Evolutionary conservation across 2,797 vertebrate genomes (phyloP).

Genomic region (Ptychadena robeensis): DNA sequence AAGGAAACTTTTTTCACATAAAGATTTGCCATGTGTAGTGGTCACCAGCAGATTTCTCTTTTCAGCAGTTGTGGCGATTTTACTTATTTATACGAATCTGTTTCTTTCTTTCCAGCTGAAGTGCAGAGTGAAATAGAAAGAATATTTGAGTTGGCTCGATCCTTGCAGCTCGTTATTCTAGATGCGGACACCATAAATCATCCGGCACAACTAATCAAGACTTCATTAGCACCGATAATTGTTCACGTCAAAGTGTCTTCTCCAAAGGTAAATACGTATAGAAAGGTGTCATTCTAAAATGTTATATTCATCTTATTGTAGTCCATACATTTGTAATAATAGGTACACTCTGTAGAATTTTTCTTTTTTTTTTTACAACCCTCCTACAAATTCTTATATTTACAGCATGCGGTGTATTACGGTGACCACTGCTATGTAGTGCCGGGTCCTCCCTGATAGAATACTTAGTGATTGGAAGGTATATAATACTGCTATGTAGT

Average conservation of each 20-base stretch:
- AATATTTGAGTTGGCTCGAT: constrained; percentile 95
- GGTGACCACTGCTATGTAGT: not conserved
- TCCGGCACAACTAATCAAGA: constrained; percentile 95
- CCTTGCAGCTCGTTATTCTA: constrained; percentile 94
- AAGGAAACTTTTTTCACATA: no score
- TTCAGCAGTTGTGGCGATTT: no score
- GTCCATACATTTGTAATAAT: not conserved
- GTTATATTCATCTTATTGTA: not conserved
- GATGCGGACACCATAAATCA: constrained; percentile 98
- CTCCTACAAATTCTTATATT: not conserved
- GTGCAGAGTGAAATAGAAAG: constrained; percentile 98
- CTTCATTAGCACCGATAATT: constrained; percentile 96
- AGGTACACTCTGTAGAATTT: no score
- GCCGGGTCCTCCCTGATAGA: no score
- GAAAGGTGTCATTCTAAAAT: not conserved
- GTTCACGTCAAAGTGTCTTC: constrained; percentile 98
- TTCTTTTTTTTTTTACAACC: not conserved
- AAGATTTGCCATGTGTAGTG: no score
- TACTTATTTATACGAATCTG: no score
- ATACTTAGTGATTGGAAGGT: no score
- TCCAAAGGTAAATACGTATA: constrained; percentile 82
- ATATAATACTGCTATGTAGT: no score
- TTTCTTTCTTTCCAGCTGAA: constrained; percentile 80
- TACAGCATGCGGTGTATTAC: not conserved
- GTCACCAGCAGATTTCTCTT: no score